Evolutionary conservation across 2,888 invertebrate genomes (phyloP).

Genomic region (Scaptomyza reducta): DNA sequence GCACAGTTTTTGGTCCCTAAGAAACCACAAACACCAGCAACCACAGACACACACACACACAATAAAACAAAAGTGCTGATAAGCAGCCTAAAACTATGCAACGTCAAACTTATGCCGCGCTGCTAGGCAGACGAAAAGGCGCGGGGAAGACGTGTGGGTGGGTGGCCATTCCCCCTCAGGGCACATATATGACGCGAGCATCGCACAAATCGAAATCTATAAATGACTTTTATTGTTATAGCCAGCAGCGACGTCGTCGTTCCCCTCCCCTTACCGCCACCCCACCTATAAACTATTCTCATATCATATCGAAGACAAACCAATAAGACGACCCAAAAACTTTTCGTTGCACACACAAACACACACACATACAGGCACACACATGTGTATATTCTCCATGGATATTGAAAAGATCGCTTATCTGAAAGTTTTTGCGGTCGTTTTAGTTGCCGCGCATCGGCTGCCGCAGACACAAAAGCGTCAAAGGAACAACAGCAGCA

Average conservation of each 20-base stretch:
- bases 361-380: constrained; percentile 1
- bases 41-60: constrained; percentile 17
- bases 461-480: constrained; percentile 45
- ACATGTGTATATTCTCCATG: constrained; percentile 1
- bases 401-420: constrained; percentile 60
- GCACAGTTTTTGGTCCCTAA: neutral
- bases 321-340: constrained; percentile 64
- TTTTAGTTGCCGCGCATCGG: constrained; percentile 57
- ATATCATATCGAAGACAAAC: constrained; percentile 33
- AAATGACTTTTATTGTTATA: constrained; percentile 80
- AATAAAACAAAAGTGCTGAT: constrained; percentile 72
- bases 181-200: constrained; percentile 37
- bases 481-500: constrained; percentile 45
- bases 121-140: neutral
- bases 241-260: constrained; percentile 57
- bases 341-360: constrained; percentile 42
- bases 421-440: constrained; percentile 73
- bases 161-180: constrained; percentile 15
- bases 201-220: constrained; percentile 72
- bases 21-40: constrained; percentile 18
- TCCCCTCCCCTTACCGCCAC: neutral
- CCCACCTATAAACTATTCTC: neutral
- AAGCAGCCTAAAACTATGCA: constrained; percentile 74
- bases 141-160: constrained; percentile 1
- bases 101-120: constrained; percentile 59